phyloP scores from a whole-genome alignment of 2,113 vertebrate genomes.

The Anguilla rostrata region DNA sequence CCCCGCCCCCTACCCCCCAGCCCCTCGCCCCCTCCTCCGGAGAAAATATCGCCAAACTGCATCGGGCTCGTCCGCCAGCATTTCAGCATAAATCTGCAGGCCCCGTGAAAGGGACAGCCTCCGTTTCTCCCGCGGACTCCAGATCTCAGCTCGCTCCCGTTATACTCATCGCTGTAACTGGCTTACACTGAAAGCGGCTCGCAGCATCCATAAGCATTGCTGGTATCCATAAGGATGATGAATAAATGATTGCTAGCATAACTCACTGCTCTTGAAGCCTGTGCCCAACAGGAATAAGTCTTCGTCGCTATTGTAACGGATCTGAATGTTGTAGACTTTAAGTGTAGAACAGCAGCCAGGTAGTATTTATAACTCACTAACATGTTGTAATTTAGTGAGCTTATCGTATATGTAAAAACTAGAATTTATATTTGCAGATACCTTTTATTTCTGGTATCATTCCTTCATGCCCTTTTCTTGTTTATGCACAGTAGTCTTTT shows the following conservation, averaged over 20 bases:
- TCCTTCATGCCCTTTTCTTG: too few species aligned
- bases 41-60: not conserved
- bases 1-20: not conserved
- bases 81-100: not conserved
- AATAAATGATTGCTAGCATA: constrained; percentile 47
- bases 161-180: not conserved
- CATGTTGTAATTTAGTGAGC: too few species aligned
- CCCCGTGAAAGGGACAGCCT: not conserved
- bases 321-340: constrained; percentile 96
- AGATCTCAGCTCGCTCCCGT: not conserved
- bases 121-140: not conserved
- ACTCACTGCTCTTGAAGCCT: constrained; percentile 85
- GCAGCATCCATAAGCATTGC: not conserved
- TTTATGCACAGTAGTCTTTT: too few species aligned
- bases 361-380: too few species aligned
- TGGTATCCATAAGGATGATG: not conserved
- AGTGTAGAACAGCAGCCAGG: not conserved
- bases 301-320: constrained; percentile 74
- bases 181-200: too few species aligned
- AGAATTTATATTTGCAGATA: too few species aligned
- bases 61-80: not conserved
- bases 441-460: too few species aligned
- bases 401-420: too few species aligned
- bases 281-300: constrained; percentile 83
- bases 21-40: not conserved